Evolutionary conservation across 2,113 vertebrate genomes (phyloP).

Genomic region (Notiomystis cincta): DNA sequence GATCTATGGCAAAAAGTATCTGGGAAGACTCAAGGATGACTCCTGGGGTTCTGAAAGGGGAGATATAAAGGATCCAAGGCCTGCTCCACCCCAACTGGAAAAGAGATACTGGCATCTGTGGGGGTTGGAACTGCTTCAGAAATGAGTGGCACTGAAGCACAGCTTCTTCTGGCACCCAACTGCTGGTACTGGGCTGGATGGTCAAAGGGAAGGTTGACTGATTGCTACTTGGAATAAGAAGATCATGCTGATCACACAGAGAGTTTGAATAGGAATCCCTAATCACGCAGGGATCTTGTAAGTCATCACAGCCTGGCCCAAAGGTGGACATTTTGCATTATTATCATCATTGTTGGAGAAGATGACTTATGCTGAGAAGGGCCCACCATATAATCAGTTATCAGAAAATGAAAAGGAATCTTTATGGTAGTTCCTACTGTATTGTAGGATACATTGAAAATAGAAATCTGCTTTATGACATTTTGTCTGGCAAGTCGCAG

Average conservation of each 20-base stretch:
- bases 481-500: neutral
- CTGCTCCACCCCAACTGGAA: neutral
- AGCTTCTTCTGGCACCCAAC: neutral
- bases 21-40: too few species aligned
- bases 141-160: neutral
- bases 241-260: neutral
- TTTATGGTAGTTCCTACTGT: neutral
- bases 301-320: rapidly evolving
- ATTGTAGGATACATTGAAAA: neutral
- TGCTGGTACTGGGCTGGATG: neutral
- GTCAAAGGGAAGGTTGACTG: neutral
- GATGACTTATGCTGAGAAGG: neutral
- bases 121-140: neutral
- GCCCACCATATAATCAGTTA: neutral
- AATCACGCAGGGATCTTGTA: neutral
- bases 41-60: neutral
- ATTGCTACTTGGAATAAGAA: neutral
- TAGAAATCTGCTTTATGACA: neutral
- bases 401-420: neutral
- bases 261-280: neutral
- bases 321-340: neutral
- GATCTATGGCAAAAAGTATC: neutral
- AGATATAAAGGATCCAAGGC: neutral
- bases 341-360: neutral
- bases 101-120: neutral